Evolutionary conservation across 2,888 invertebrate genomes (phyloP).

Genomic region (Platycnemis pennipes): DNA sequence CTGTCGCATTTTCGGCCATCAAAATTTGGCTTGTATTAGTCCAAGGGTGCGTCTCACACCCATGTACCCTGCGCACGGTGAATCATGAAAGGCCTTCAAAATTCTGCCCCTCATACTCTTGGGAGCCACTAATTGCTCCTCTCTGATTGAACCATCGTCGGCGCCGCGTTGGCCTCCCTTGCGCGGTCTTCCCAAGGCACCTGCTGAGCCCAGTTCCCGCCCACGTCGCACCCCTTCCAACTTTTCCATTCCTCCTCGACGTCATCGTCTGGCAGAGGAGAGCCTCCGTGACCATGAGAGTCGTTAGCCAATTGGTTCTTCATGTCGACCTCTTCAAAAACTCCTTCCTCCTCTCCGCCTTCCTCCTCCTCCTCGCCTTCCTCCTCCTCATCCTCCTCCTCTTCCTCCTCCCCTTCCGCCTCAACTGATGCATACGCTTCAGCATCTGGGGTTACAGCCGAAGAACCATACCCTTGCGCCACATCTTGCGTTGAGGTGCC

Average conservation of each 20-base stretch:
- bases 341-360: slow-evolving; percentile 30
- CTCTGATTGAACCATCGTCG: slow-evolving; percentile 4
- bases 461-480: slow-evolving; percentile 59
- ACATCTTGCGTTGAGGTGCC: slow-evolving; percentile 78
- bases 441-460: slow-evolving; percentile 63
- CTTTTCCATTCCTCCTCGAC: slow-evolving; percentile 57
- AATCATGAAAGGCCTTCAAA: not conserved
- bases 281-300: slow-evolving; percentile 54
- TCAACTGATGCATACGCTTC: slow-evolving; percentile 66
- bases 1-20: not conserved
- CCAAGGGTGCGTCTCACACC: not conserved
- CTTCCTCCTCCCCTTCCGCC: slow-evolving; percentile 64
- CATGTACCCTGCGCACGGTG: not conserved
- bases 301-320: slow-evolving; percentile 63
- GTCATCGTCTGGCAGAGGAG: slow-evolving; percentile 37
- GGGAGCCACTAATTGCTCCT: not conserved
- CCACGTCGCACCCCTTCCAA: slow-evolving; percentile 46
- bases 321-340: not conserved
- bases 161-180: slow-evolving; percentile 43
- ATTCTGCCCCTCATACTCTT: not conserved
- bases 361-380: slow-evolving; percentile 46
- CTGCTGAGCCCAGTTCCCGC: slow-evolving; percentile 50
- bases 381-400: slow-evolving; percentile 49
- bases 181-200: slow-evolving; percentile 50
- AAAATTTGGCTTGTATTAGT: not conserved